phyloP scores from a whole-genome alignment of 1,140 invertebrate genomes.

The Harlomillsia oculata region DNA sequence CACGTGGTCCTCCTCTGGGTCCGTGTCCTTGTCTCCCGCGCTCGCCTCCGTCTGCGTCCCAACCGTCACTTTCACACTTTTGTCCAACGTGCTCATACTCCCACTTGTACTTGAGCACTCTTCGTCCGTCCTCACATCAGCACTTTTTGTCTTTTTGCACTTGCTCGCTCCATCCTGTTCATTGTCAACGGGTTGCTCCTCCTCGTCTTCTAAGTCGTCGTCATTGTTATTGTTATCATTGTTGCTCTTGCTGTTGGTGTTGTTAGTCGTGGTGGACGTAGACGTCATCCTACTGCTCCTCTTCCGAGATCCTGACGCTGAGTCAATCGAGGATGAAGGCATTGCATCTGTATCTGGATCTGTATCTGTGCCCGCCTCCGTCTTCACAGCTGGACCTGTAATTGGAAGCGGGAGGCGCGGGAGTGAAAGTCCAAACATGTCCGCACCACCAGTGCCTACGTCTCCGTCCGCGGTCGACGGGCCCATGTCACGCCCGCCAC shows the following conservation, averaged over 20 bases:
- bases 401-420: too few species aligned
- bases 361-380: background rate
- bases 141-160: background rate
- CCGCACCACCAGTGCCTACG: conserved; percentile 1
- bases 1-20: background rate
- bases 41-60: conserved; percentile 57
- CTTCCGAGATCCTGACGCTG: background rate
- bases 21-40: background rate
- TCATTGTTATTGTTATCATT: background rate
- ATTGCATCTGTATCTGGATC: background rate
- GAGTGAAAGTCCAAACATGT: background rate
- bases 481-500: conserved; percentile 45
- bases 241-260: background rate
- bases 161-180: background rate
- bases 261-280: background rate
- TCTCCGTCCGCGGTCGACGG: conserved; percentile 27
- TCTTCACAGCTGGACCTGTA: background rate
- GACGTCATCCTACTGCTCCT: too few species aligned
- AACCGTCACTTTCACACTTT: conserved; percentile 57
- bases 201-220: background rate
- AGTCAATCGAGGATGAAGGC: background rate
- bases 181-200: background rate
- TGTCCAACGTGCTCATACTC: too few species aligned
- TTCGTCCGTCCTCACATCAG: background rate
- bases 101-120: background rate